phyloP scores from a whole-genome alignment of 2,888 invertebrate genomes.

The Oeneis ivallda region DNA sequence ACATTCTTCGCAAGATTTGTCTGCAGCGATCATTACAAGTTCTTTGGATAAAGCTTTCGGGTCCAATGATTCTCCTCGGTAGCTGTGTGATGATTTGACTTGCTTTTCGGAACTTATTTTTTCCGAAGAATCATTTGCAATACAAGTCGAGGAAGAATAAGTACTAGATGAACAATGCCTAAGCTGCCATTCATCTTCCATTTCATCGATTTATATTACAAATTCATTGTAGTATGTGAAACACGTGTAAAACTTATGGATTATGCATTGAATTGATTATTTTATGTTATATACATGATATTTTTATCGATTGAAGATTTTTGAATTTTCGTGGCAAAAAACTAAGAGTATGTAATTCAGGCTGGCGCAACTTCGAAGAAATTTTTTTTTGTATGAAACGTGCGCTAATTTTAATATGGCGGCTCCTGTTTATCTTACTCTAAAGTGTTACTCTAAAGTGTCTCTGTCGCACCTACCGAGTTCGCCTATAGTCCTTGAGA shows the following conservation, averaged over 20 bases:
- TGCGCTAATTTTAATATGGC: too few relatives aligned
- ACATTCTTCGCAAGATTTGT: constrained; percentile 31
- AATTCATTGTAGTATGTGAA: constrained; percentile 2
- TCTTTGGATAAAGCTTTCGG: constrained; percentile 5
- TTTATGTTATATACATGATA: too few relatives aligned
- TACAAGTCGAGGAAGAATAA: constrained; percentile 13
- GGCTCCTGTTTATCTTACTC: too few relatives aligned
- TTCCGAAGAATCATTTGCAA: constrained; percentile 6
- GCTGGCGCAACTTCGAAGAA: too few relatives aligned
- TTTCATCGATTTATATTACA: constrained; percentile 11
- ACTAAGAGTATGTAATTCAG: too few relatives aligned
- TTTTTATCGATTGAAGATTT: constrained; percentile 25
- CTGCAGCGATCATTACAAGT: constrained; percentile 2
- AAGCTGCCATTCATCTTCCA: constrained; percentile 10
- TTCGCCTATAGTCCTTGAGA: too few relatives aligned
- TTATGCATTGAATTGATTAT: too few relatives aligned
- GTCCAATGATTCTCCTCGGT: not conserved
- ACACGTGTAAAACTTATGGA: not conserved
- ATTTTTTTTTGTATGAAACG: too few relatives aligned
- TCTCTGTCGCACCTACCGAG: too few relatives aligned
- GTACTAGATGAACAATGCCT: not conserved
- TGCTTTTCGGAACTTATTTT: not conserved
- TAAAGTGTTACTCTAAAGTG: too few relatives aligned
- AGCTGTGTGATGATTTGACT: constrained; percentile 1
- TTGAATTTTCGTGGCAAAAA: constrained; percentile 46